Conservation (phyloP, 1,140 invertebrate species). For the Zaprionus ornatus region DNA sequence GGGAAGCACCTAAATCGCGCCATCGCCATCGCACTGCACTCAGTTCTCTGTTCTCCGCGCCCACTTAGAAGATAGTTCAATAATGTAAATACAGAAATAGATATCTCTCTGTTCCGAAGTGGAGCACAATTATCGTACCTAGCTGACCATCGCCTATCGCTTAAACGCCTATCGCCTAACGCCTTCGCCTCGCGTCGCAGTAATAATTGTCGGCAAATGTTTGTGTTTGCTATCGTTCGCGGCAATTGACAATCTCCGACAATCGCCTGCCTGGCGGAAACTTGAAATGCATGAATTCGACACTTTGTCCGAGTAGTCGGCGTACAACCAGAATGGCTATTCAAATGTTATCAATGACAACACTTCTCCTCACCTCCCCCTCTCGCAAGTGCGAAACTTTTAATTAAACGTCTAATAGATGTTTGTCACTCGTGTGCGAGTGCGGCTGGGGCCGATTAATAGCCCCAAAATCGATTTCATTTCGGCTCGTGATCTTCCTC, state of each 20-base stretch:
- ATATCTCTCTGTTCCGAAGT: slow-evolving; percentile 19
- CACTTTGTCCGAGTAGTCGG: slow-evolving; percentile 61
- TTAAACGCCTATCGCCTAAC: slow-evolving; percentile 41
- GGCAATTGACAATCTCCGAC: slow-evolving; percentile 46
- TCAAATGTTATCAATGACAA: slow-evolving; percentile 61
- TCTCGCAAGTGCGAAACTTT: slow-evolving; percentile 68
- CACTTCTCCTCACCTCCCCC: slow-evolving; percentile 7
- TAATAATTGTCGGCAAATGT: slow-evolving; percentile 82
- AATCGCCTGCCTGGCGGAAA: slow-evolving; percentile 49
- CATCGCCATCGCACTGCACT: slow-evolving; percentile 10
- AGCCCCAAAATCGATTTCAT: slow-evolving; percentile 46
- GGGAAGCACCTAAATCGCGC: neutral
- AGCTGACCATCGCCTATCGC: slow-evolving; percentile 49
- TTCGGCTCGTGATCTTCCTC: slow-evolving; percentile 53
- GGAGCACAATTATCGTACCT: slow-evolving; percentile 11
- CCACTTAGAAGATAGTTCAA: slow-evolving; percentile 55
- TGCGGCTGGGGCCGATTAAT: slow-evolving; percentile 52
- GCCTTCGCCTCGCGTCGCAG: slow-evolving; percentile 45
- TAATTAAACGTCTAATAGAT: slow-evolving; percentile 80
- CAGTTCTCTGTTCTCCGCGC: slow-evolving; percentile 7
- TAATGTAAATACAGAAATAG: slow-evolving; percentile 62
- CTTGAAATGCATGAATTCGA: slow-evolving; percentile 75
- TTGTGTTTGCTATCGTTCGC: slow-evolving; percentile 66
- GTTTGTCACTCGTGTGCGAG: slow-evolving; percentile 66
- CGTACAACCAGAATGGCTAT: slow-evolving; percentile 52